Base-by-base conservation (phyloP, 2,113 vertebrate genomes). In the Hyperopisus bebe region DNA sequence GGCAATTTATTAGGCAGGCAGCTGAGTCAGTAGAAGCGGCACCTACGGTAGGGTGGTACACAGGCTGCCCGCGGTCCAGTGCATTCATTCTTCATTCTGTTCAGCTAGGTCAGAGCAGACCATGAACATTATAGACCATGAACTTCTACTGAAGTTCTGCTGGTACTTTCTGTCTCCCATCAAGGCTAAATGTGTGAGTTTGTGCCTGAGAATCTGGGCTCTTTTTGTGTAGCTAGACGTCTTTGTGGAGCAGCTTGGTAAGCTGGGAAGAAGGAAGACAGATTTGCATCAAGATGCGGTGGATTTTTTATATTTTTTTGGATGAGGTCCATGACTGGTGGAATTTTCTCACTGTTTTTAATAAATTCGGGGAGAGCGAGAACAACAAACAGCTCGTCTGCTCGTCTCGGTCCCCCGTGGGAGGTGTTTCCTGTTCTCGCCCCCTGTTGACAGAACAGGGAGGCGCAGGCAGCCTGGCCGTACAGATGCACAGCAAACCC, bases 281-380 rank as follows among this genome's bases (percentile, higher is more conserved):
- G 31, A 42, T 80, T 80, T 35, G 15, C 74, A 80, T 7, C 13
- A 42, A 19, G 74, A 39, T 19, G 70, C 2, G 74, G 5, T 42
- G 31, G 31, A 19, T 80, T 80, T 80, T 42, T 74, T 0, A 74
- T 15, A 42, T 39, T 80, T 80, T 77, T 80, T 80, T 42, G 31
- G 62, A 70, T 31, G 62, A 31, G 62, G 62, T 70, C 62, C 62
- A 31, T 31, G 62, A 70, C 27, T 70, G n/a, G 62, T 70, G 62
- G 87, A 53, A 86, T 92, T 51, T 82, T 62, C 46, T 31, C 31
- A 35, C 90, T 46, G 70, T 87, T 55, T 58, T 47, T n/a, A 86
- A 84, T 90, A 87, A 48, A 50, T 88, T 44, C 89, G 53, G 58
- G 85, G 80, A 47, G 53, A 53, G 21, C 10, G 70, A 77, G 66